These are phyloP conservation scores for Scotopteryx bipunctaria DNA, from an alignment of 2,888 invertebrate species.

Conservation along the genomic window DNA sequence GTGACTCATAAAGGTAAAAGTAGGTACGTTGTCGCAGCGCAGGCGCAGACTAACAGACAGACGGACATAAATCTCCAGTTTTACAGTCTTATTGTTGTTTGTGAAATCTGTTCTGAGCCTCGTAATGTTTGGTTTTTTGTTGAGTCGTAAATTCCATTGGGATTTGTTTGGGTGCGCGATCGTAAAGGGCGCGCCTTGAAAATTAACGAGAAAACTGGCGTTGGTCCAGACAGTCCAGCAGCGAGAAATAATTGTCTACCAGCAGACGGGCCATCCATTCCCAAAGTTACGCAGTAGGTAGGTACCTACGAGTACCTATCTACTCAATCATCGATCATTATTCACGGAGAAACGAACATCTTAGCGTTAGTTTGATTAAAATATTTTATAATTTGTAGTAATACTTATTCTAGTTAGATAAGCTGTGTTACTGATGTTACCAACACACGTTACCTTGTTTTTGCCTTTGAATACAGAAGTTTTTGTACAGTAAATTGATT, in stretches of 20 bases:
- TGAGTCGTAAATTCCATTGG: constrained; percentile 51
- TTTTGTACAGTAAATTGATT: too few relatives aligned
- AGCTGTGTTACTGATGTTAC: too few relatives aligned
- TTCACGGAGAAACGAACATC: too few relatives aligned
- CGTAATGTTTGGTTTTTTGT: constrained; percentile 52
- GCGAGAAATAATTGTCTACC: not conserved
- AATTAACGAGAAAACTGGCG: constrained; percentile 51
- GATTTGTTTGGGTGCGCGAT: constrained; percentile 58
- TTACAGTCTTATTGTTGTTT: constrained; percentile 56
- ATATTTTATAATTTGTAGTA: too few relatives aligned
- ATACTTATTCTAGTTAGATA: too few relatives aligned
- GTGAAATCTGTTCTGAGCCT: constrained; percentile 36
- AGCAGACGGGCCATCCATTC: constrained; percentile 1
- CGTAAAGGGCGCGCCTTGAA: constrained; percentile 43
- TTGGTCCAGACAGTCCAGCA: constrained; percentile 43
- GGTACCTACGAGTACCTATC: too few relatives aligned
- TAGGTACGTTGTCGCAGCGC: too few relatives aligned
- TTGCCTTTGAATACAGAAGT: too few relatives aligned
- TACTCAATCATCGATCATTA: too few relatives aligned
- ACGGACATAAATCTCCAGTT: constrained; percentile 50
- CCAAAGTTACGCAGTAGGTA: not conserved
- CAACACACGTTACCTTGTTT: too few relatives aligned
- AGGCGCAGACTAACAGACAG: constrained; percentile 48
- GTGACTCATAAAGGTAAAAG: too few relatives aligned
- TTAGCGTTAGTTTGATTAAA: too few relatives aligned